Conservation (phyloP, 2,797 vertebrate genomes). For the Crenichthys baileyi region DNA sequence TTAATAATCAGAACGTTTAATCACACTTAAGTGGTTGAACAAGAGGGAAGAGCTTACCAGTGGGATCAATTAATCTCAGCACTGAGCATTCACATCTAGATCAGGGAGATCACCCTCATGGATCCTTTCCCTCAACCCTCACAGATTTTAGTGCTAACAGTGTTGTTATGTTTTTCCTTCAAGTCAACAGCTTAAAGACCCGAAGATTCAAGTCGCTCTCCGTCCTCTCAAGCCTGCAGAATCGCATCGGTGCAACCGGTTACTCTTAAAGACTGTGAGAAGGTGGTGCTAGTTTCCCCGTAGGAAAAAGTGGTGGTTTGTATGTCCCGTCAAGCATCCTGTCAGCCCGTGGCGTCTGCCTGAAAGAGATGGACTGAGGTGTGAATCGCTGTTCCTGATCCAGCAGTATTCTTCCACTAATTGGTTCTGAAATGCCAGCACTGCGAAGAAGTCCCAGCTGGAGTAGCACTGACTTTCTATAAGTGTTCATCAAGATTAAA, state of each 20-base stretch:
- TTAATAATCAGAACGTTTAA: conserved; percentile 15
- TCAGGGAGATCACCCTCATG: conserved; percentile 56
- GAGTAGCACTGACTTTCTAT: conserved; percentile 59
- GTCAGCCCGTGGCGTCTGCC: conserved; percentile 36
- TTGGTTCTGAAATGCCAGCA: conserved; percentile 28
- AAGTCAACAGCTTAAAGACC: conserved; percentile 83
- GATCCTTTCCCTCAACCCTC: conserved; percentile 69
- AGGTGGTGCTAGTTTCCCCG: conserved; percentile 39
- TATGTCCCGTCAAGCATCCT: conserved; percentile 68
- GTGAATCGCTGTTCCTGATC: conserved; percentile 39
- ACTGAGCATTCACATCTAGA: conserved; percentile 36
- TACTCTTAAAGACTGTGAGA: conserved; percentile 67
- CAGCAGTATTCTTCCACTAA: conserved; percentile 17
- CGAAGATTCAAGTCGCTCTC: conserved; percentile 67
- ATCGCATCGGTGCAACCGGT: conserved; percentile 10
- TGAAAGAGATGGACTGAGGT: conserved; percentile 62
- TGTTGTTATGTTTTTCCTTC: conserved; percentile 85
- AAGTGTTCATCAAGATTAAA: conserved; percentile 34
- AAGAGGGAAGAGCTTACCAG: conserved; percentile 26
- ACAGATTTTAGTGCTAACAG: conserved; percentile 84
- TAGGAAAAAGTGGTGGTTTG: conserved; percentile 80
- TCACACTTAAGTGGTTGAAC: conserved; percentile 22
- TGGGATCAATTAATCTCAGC: conserved; percentile 27
- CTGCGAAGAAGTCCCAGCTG: conserved; percentile 23
- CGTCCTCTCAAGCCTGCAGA: conserved; percentile 31